Percentiles rank a stretch among this genome's conserved stretches.
phyloP scores from a whole-genome alignment of 2,888 invertebrate species.

The Trichogramma dendrolimi region DNA sequence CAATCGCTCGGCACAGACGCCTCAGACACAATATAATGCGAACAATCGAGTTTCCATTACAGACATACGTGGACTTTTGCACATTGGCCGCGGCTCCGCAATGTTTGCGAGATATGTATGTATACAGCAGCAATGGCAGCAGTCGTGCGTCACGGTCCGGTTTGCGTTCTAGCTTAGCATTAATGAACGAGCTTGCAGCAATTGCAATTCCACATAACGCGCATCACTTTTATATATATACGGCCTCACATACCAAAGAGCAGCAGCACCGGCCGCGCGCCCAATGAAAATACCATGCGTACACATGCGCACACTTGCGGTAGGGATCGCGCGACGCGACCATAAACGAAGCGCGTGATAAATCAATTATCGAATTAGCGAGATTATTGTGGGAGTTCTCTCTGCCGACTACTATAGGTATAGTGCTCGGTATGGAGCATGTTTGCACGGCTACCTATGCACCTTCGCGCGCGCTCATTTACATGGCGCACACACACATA shows the following conservation, averaged over 20 bases:
- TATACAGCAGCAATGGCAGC: too few species aligned
- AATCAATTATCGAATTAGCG: slow-evolving; percentile 49
- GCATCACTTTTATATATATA: slow-evolving; percentile 36
- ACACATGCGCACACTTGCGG: too few species aligned
- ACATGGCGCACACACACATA: background rate
- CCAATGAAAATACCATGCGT: slow-evolving; percentile 4
- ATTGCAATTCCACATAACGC: slow-evolving; percentile 25
- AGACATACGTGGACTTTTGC: slow-evolving; percentile 20
- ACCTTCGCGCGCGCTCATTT: background rate
- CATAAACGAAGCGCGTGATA: slow-evolving; percentile 33
- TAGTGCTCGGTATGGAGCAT: background rate
- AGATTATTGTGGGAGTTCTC: slow-evolving; percentile 39
- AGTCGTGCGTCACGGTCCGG: slow-evolving; percentile 2
- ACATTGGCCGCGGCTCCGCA: background rate
- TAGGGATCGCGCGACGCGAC: too few species aligned
- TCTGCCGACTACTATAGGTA: background rate
- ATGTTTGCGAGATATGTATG: too few species aligned
- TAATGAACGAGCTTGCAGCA: slow-evolving; percentile 32
- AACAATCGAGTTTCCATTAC: too few species aligned
- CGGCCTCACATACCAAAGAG: too few species aligned
- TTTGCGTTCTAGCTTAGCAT: slow-evolving; percentile 31
- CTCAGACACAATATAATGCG: too few species aligned
- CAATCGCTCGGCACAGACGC: too few species aligned
- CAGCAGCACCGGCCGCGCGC: background rate
- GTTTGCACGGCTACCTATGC: background rate